Evolutionary conservation across 2,797 vertebrate genomes (phyloP).

Genomic region (Meda fulgida): DNA sequence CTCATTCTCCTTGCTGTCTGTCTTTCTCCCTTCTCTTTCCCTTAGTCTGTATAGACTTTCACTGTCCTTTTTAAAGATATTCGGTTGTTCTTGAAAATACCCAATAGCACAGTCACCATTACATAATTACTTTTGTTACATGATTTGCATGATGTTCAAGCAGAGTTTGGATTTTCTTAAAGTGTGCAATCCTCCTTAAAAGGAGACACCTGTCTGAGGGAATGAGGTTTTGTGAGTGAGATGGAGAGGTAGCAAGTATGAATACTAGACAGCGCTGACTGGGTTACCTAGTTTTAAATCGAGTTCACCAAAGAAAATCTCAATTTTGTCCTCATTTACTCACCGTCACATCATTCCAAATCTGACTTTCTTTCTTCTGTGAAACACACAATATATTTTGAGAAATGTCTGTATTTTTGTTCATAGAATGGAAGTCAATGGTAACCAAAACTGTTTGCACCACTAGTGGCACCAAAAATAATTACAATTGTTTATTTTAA

Average conservation of each 20-base stretch:
- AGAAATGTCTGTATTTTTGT: neutral
- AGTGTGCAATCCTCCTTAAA: neutral
- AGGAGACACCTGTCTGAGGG: neutral
- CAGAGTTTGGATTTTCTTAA: slow-evolving; percentile 12
- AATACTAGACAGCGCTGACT: neutral
- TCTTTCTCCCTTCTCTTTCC: slow-evolving; percentile 39
- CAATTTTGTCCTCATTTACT: neutral
- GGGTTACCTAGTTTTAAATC: neutral
- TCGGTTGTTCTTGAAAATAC: neutral
- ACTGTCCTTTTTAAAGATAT: slow-evolving; percentile 39
- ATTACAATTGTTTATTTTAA: neutral
- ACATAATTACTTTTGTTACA: slow-evolving; percentile 12
- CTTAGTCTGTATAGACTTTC: neutral
- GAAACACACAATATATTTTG: neutral
- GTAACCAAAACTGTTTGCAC: neutral
- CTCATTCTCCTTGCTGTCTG: slow-evolving; percentile 34
- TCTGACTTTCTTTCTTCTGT: neutral
- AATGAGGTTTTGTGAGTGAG: slow-evolving; percentile 9
- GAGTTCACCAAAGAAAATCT: neutral
- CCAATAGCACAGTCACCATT: neutral
- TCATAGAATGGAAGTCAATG: neutral
- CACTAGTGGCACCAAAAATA: too few species aligned
- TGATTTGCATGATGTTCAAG: neutral
- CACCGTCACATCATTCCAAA: neutral
- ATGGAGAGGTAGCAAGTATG: neutral